These are phyloP conservation scores for Ciconia stormi DNA, from an alignment of 2,113 vertebrate genomes.

Conservation along the genomic window DNA sequence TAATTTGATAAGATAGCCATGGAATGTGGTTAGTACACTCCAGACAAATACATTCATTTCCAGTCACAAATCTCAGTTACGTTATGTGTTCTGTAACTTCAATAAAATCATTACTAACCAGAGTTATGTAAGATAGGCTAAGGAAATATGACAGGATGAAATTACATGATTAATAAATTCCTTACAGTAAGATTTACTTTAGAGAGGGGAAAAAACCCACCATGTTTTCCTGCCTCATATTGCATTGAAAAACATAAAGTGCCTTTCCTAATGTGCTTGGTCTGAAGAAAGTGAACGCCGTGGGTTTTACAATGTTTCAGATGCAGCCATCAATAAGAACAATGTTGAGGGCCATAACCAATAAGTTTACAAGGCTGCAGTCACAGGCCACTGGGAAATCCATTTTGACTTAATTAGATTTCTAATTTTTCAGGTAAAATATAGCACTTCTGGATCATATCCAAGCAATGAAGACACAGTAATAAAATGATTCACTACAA, in stretches of 20 bases:
- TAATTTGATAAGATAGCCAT: not conserved
- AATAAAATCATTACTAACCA: not conserved
- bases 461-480: conserved; percentile 10
- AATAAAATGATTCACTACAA: not conserved
- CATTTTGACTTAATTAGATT: conserved; percentile 62
- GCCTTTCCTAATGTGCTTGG: not conserved
- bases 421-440: conserved; percentile 51
- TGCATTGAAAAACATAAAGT: not conserved
- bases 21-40: not conserved
- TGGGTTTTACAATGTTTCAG: not conserved
- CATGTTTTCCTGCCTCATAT: not conserved
- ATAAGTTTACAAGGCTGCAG: conserved; percentile 47
- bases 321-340: conserved; percentile 34
- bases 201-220: not conserved
- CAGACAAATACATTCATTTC: not conserved
- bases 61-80: not conserved
- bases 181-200: not conserved
- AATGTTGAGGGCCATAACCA: conserved; percentile 12
- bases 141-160: not conserved
- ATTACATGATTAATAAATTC: not conserved
- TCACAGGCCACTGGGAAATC: conserved; percentile 44
- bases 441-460: conserved; percentile 37
- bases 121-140: not conserved
- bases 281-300: not conserved
- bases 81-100: not conserved